phyloP scores from a whole-genome alignment of 1,140 invertebrate genomes.

The Caligus rogercresseyi region DNA sequence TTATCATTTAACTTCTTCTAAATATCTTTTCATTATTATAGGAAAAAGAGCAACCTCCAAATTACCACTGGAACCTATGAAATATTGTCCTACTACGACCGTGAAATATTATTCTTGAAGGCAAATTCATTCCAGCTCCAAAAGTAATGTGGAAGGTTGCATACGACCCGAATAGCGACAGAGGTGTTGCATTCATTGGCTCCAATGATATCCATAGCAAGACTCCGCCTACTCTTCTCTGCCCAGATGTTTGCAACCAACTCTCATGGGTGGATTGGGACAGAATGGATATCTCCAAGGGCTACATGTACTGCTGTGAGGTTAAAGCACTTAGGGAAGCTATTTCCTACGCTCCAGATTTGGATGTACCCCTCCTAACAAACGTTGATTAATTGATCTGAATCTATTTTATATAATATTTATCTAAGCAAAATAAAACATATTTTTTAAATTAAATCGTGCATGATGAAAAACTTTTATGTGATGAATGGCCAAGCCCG shows the following conservation, averaged over 20 bases:
- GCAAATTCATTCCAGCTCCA: conserved; percentile 2
- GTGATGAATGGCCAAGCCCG: no score
- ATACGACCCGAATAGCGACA: conserved; percentile 10
- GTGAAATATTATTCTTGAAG: neutral
- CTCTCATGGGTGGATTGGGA: conserved; percentile 21
- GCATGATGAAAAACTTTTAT: no score
- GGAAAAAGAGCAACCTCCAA: neutral
- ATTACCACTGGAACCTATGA: neutral
- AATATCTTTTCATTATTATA: neutral
- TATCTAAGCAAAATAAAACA: no score
- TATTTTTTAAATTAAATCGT: no score
- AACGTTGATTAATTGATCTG: no score
- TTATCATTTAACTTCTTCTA: neutral
- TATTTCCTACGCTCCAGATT: conserved; percentile 20
- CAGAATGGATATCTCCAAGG: conserved; percentile 17
- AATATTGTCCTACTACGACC: neutral
- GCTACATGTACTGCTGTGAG: conserved; percentile 22
- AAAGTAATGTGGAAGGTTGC: conserved; percentile 17
- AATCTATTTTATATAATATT: no score
- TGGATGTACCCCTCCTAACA: neutral
- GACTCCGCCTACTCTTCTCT: conserved; percentile 6
- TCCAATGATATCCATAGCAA: conserved; percentile 20
- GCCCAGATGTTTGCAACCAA: conserved; percentile 17
- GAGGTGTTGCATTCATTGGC: conserved; percentile 19
- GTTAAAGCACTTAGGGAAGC: conserved; percentile 18